phyloP scores from a whole-genome alignment of 2,113 vertebrate species.

The Mesembrinibis cayennensis region DNA sequence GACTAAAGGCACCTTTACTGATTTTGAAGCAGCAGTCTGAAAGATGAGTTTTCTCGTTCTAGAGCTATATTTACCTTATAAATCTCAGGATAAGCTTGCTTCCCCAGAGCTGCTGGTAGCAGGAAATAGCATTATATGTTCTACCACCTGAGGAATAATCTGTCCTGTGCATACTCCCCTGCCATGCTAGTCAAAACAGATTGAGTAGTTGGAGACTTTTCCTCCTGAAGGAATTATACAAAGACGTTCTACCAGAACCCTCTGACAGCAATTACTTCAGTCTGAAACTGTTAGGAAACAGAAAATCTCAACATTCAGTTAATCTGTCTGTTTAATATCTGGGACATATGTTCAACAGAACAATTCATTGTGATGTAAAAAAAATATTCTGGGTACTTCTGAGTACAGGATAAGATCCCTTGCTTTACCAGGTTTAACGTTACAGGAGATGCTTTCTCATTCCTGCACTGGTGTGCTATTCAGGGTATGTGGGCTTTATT shows the following conservation, averaged over 20 bases:
- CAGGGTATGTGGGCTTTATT: background rate
- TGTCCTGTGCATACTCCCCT: background rate
- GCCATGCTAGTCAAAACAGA: background rate
- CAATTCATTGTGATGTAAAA: background rate
- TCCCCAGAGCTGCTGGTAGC: background rate
- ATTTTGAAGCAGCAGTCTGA: background rate
- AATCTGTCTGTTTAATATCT: background rate
- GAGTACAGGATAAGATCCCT: background rate
- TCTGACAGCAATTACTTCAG: background rate
- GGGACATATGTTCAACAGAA: background rate
- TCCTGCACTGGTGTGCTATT: background rate
- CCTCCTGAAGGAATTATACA: background rate
- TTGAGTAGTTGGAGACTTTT: background rate
- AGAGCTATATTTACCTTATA: background rate
- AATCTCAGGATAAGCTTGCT: background rate
- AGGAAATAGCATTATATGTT: background rate
- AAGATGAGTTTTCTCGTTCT: background rate
- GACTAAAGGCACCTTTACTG: background rate
- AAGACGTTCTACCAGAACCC: background rate
- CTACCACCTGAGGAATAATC: background rate
- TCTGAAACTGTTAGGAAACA: background rate
- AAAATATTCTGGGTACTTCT: background rate
- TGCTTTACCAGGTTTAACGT: background rate
- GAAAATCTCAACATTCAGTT: background rate
- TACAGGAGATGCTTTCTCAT: background rate